Conservation (phyloP, 1,140 invertebrate genomes). For the Drosophila suzukii region DNA sequence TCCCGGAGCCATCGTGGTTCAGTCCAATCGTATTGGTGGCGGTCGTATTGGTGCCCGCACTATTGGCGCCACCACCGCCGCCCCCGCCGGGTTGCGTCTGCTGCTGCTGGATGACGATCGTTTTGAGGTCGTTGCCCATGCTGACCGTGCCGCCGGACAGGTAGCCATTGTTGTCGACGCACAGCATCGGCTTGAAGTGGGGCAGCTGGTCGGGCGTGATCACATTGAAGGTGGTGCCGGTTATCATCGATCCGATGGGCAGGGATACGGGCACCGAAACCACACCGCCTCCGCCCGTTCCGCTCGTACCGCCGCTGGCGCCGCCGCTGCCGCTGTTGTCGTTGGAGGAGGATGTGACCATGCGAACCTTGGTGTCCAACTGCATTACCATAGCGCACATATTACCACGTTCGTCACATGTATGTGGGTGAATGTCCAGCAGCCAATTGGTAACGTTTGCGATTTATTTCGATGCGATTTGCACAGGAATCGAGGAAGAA, state of each 20-base stretch:
- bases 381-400: conserved; percentile 82
- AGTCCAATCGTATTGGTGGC: conserved; percentile 76
- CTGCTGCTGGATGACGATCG: conserved; percentile 91
- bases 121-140: conserved; percentile 88
- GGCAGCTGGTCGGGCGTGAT: conserved; percentile 93
- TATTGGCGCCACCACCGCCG: conserved; percentile 54
- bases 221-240: conserved; percentile 92
- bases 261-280: conserved; percentile 87
- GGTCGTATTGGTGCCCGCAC: conserved; percentile 63
- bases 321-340: conserved; percentile 80
- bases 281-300: conserved; percentile 61
- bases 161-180: conserved; percentile 92
- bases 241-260: conserved; percentile 92
- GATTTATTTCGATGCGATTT: conserved; percentile 47
- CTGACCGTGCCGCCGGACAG: conserved; percentile 88
- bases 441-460: conserved; percentile 31
- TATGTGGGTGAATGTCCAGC: conserved; percentile 34
- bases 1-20: conserved; percentile 80
- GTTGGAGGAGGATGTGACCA: conserved; percentile 82
- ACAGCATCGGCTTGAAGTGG: conserved; percentile 92
- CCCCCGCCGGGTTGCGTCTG: conserved; percentile 45
- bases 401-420: conserved; percentile 60
- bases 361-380: conserved; percentile 83
- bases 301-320: conserved; percentile 41
- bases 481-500: conserved; percentile 66